Conservation (phyloP, 1,140 invertebrate species). For the Brachionus rotundiformis region DNA sequence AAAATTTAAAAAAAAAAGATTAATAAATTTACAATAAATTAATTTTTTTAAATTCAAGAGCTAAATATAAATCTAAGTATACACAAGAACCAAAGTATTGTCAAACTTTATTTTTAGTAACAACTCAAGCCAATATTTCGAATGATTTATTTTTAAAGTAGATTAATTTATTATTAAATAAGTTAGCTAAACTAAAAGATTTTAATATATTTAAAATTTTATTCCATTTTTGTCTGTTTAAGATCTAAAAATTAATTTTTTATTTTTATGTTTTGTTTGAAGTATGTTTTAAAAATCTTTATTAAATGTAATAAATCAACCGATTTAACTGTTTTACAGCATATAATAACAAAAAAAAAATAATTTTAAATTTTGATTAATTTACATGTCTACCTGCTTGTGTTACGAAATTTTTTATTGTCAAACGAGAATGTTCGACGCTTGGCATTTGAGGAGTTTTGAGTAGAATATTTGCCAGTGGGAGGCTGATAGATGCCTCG, state of each 20-base stretch:
- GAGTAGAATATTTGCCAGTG: slow-evolving; percentile 45
- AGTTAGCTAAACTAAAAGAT: too few relatives aligned
- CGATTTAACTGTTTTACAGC: background rate
- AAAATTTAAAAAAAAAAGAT: too few relatives aligned
- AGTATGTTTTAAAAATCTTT: background rate
- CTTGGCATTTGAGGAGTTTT: background rate
- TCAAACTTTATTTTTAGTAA: too few relatives aligned
- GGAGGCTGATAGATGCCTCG: slow-evolving; percentile 51
- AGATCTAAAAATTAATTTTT: background rate
- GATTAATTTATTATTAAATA: too few relatives aligned
- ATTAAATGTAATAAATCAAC: background rate
- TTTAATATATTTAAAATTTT: too few relatives aligned
- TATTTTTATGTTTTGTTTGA: background rate
- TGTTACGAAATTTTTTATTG: background rate
- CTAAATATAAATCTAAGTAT: too few relatives aligned
- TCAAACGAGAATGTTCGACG: slow-evolving; percentile 1
- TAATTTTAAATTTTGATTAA: background rate
- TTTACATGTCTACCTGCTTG: background rate
- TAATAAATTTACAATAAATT: too few relatives aligned
- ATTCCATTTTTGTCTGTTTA: too few relatives aligned
- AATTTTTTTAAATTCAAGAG: too few relatives aligned
- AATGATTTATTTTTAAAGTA: too few relatives aligned
- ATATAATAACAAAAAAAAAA: background rate
- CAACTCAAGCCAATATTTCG: too few relatives aligned
- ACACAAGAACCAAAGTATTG: too few relatives aligned